A percentile compares a stretch with the other conserved stretches of the same genome.
Evolutionary conservation across 1,140 invertebrate species (phyloP).

Genomic region (Brachionus rotundiformis): DNA sequence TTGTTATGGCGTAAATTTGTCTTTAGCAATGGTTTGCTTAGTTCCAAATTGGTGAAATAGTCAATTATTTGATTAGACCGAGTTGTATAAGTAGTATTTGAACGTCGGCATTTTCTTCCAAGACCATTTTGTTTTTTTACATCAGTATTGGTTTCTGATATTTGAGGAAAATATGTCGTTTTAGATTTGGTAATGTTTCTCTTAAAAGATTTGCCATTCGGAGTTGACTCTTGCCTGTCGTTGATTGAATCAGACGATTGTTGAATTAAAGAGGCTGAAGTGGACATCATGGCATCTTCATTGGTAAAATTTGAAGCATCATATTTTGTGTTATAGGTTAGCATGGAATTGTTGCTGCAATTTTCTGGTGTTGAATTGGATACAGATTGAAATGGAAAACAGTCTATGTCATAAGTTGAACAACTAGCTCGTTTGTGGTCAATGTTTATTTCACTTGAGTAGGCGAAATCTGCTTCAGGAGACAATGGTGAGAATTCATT

Average conservation of each 20-base stretch:
- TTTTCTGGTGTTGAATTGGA: constrained; percentile 20
- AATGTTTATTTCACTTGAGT: constrained; percentile 3
- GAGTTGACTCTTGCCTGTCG: constrained; percentile 10
- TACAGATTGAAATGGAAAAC: constrained; percentile 25
- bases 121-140: background rate
- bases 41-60: constrained; percentile 38
- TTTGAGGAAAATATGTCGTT: background rate
- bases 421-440: constrained; percentile 25
- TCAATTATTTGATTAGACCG: constrained; percentile 18
- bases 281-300: constrained; percentile 9
- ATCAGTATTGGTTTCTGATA: background rate
- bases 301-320: background rate
- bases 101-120: constrained; percentile 9
- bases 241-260: constrained; percentile 11
- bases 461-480: background rate
- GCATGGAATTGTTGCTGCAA: constrained; percentile 2
- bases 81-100: constrained; percentile 27
- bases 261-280: constrained; percentile 4
- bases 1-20: background rate
- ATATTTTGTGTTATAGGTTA: constrained; percentile 35
- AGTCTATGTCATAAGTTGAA: constrained; percentile 15
- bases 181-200: constrained; percentile 31
- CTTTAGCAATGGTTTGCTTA: constrained; percentile 24
- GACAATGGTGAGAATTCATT: constrained; percentile 2
- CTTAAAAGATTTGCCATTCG: background rate